Percentiles rank a stretch among this genome's conserved stretches.
These are phyloP conservation scores for Scrobipalpa costella DNA, from an alignment of 2,888 invertebrate genomes.

Conservation along the genomic window DNA sequence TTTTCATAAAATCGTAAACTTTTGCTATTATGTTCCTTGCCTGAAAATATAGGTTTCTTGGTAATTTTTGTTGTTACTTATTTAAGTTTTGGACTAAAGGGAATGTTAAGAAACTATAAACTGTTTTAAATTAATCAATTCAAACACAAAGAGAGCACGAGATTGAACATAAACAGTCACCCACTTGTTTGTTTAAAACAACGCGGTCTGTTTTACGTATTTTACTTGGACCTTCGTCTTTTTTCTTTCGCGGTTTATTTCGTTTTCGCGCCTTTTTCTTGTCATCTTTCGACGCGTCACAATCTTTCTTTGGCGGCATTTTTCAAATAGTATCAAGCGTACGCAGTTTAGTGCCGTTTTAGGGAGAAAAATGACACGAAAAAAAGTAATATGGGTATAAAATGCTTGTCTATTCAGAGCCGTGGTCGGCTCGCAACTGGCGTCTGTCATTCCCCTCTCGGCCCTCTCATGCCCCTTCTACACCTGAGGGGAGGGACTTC, in stretches of 20 bases:
- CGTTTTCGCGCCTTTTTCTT: slow-evolving; percentile 24
- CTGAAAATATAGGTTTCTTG: slow-evolving; percentile 3
- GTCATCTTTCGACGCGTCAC: neutral
- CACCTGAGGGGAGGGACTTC: slow-evolving; percentile 28
- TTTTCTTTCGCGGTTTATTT: slow-evolving; percentile 12
- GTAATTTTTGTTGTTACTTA: neutral
- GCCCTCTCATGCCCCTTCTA: slow-evolving; percentile 12
- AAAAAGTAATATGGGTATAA: neutral
- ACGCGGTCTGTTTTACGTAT: slow-evolving; percentile 26
- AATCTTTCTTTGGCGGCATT: slow-evolving; percentile 28
- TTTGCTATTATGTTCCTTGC: slow-evolving; percentile 25
- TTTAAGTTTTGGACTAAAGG: neutral
- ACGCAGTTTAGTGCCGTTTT: neutral
- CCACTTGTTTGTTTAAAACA: slow-evolving; percentile 23
- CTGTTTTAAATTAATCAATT: too few species aligned
- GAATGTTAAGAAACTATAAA: too few species aligned
- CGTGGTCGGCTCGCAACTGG: slow-evolving; percentile 22
- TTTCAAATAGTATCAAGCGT: neutral
- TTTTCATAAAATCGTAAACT: slow-evolving; percentile 30
- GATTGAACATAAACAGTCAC: neutral
- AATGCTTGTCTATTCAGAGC: slow-evolving; percentile 12
- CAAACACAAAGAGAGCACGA: too few species aligned
- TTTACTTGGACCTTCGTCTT: slow-evolving; percentile 21
- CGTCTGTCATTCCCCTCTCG: slow-evolving; percentile 10
- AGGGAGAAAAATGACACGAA: neutral